A percentile compares a stretch with the other conserved stretches of the same genome.
Evolutionary conservation across 2,113 vertebrate genomes (phyloP).

Genomic region (Platichthys stellatus): DNA sequence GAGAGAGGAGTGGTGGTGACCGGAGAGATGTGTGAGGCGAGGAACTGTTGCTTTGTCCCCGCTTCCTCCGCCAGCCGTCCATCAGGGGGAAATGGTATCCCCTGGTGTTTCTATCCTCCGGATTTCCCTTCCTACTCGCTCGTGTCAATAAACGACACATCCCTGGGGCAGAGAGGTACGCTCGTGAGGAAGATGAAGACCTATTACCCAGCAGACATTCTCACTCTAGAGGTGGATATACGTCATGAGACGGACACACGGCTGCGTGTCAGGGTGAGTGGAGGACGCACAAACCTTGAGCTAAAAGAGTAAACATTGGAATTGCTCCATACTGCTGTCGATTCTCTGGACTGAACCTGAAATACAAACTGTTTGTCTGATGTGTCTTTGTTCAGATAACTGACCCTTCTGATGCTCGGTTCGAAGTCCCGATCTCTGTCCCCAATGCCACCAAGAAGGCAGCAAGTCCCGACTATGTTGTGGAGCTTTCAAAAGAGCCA

Average conservation of each 20-base stretch:
- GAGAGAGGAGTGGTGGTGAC: constrained; percentile 84
- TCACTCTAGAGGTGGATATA: constrained; percentile 81
- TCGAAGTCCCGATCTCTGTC: constrained; percentile 84
- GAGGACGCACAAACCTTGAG: no score
- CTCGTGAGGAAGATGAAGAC: constrained; percentile 81
- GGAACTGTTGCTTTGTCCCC: constrained; percentile 88
- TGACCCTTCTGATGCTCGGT: constrained; percentile 79
- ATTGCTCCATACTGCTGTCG: background rate
- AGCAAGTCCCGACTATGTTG: constrained; percentile 74
- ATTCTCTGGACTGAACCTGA: background rate
- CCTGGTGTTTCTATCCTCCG: constrained; percentile 90
- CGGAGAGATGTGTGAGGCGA: constrained; percentile 83
- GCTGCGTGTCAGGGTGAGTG: constrained; percentile 86
- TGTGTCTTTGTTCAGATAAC: constrained; percentile 79
- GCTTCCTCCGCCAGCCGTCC: accelerated
- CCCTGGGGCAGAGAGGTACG: constrained; percentile 78
- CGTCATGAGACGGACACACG: constrained; percentile 83
- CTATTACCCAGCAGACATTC: constrained; percentile 88
- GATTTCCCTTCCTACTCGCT: constrained; percentile 87
- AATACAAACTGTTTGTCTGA: background rate
- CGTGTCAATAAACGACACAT: constrained; percentile 75
- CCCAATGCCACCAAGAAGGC: constrained; percentile 77
- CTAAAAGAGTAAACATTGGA: no score
- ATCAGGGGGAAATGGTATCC: constrained; percentile 73
- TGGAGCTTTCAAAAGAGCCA: constrained; percentile 83